Percentiles rank a stretch among this genome's conserved stretches.
These are phyloP conservation scores for Podarcis lilfordi DNA, from an alignment of 2,797 vertebrate genomes.

Conservation along the genomic window DNA sequence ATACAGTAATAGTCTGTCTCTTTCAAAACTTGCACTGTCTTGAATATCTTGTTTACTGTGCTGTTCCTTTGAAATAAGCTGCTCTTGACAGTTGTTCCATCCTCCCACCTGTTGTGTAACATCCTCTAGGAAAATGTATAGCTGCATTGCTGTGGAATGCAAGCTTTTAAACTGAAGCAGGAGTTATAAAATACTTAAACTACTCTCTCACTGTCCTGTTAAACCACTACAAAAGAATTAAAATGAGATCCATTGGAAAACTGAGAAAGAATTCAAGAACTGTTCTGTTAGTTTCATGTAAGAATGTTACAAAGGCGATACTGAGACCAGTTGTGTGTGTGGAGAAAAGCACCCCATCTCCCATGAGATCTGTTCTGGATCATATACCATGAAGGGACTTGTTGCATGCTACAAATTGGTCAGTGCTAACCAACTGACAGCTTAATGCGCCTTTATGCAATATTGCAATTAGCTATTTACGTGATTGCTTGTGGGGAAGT, in stretches of 20 bases:
- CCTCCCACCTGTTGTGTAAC: background rate
- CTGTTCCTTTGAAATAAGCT: conserved; percentile 29
- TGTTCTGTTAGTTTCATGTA: background rate
- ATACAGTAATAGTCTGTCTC: background rate
- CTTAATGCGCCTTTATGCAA: conserved; percentile 1
- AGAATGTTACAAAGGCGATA: background rate
- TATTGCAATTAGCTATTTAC: conserved; percentile 26
- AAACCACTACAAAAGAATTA: background rate
- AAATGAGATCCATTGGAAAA: background rate
- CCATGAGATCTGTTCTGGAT: background rate
- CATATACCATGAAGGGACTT: background rate
- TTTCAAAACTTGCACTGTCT: background rate
- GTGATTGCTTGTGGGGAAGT: background rate
- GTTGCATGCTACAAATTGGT: background rate
- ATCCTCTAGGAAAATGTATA: background rate
- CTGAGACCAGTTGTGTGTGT: conserved; percentile 22
- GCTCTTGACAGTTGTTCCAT: background rate
- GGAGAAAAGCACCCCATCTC: background rate
- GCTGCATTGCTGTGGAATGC: background rate
- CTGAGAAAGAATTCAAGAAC: background rate
- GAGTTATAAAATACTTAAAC: background rate
- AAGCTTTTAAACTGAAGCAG: background rate
- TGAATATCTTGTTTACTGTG: background rate
- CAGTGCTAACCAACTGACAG: background rate
- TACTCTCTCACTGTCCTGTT: background rate